These are phyloP conservation scores for Beaufortia kweichowensis DNA, from an alignment of 2,113 vertebrate genomes.

Conservation along the genomic window DNA sequence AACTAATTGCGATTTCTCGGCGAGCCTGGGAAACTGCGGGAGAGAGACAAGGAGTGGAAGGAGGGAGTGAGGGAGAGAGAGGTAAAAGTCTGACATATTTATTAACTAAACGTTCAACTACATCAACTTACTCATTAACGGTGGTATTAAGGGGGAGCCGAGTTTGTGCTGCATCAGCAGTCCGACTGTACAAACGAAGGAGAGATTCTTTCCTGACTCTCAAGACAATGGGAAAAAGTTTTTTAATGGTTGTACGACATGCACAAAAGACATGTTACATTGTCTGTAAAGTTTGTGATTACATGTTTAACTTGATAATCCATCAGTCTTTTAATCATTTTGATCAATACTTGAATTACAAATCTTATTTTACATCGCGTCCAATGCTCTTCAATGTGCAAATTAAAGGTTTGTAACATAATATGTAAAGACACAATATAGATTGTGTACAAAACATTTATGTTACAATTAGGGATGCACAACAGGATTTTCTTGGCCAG, in stretches of 20 bases:
- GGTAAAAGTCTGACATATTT: constrained; percentile 88
- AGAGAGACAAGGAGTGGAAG: constrained; percentile 34
- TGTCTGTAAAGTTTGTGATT: not conserved
- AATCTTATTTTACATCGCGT: too few relatives aligned
- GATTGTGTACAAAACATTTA: too few relatives aligned
- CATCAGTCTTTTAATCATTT: not conserved
- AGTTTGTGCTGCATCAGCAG: constrained; percentile 80
- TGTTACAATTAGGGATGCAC: too few relatives aligned
- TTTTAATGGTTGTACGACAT: not conserved
- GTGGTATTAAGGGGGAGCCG: constrained; percentile 73
- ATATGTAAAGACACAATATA: too few relatives aligned
- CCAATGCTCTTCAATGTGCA: too few relatives aligned
- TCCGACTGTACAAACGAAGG: constrained; percentile 2
- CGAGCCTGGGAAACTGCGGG: constrained; percentile 68
- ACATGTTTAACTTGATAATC: not conserved
- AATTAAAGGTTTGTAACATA: too few relatives aligned
- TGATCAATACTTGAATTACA: too few relatives aligned
- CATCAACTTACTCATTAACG: constrained; percentile 87
- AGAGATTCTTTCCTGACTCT: not conserved
- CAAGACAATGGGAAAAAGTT: not conserved
- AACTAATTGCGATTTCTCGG: constrained; percentile 90
- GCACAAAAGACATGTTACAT: not conserved
- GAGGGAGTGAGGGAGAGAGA: constrained; percentile 34
- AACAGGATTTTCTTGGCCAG: too few relatives aligned
- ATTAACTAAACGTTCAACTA: constrained; percentile 90